These are phyloP conservation scores for Liasis olivaceus DNA, from an alignment of 2,797 vertebrate genomes.

Conservation along the genomic window DNA sequence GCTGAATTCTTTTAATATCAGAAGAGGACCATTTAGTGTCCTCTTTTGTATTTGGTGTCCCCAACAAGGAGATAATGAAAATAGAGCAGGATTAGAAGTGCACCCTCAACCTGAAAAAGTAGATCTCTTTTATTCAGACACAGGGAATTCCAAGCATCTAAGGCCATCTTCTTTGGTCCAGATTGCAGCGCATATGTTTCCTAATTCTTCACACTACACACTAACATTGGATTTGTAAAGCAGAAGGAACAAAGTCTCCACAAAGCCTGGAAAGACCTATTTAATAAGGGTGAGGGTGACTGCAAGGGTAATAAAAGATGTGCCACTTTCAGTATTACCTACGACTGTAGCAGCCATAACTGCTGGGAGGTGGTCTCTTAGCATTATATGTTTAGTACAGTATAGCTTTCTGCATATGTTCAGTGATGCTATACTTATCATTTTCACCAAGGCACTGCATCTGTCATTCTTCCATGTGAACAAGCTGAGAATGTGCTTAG, in stretches of 20 bases:
- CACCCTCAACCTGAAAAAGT: not conserved
- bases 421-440: no score
- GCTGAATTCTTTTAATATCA: not conserved
- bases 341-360: no score
- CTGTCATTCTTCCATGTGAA: no score
- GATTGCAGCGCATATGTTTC: no score
- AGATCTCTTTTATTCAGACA: not conserved
- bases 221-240: not conserved
- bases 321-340: no score
- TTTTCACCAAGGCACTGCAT: no score
- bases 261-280: not conserved
- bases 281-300: not conserved
- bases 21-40: not conserved
- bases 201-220: not conserved
- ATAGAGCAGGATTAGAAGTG: not conserved
- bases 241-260: not conserved
- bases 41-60: not conserved
- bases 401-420: no score
- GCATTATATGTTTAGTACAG: no score
- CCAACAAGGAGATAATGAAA: not conserved
- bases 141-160: not conserved
- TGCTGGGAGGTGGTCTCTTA: no score
- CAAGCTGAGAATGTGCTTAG: not conserved
- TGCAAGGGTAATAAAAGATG: no score
- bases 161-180: not conserved